phyloP scores from a whole-genome alignment of 1,140 invertebrate genomes.

The Eueides isabella region DNA sequence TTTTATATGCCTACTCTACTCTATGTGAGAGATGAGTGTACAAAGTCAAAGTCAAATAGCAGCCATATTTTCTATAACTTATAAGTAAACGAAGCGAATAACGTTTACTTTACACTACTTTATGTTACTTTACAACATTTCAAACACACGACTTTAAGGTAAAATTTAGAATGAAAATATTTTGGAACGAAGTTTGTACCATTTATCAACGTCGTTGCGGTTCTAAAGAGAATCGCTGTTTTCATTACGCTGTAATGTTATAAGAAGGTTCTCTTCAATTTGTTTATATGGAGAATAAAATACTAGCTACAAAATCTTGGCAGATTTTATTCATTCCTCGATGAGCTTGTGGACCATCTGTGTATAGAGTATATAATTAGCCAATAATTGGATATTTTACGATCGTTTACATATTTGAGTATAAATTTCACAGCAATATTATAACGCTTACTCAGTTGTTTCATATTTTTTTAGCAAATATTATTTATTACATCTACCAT shows the following conservation, averaged over 20 bases:
- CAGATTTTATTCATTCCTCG: not conserved
- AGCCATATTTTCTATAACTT: too few species aligned
- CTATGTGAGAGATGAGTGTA: too few species aligned
- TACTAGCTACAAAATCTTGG: not conserved
- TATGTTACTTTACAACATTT: not conserved
- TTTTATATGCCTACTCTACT: too few species aligned
- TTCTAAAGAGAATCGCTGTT: slow-evolving; percentile 4
- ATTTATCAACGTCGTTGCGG: slow-evolving; percentile 3
- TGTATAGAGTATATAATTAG: too few species aligned
- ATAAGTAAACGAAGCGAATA: not conserved
- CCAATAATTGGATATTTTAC: too few species aligned
- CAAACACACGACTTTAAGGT: not conserved
- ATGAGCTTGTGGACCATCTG: not conserved
- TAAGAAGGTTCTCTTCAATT: not conserved
- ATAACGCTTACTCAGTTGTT: too few species aligned
- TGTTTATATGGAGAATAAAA: not conserved
- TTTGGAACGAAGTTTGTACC: slow-evolving; percentile 1
- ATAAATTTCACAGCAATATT: too few species aligned
- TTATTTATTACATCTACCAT: too few species aligned
- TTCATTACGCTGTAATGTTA: not conserved
- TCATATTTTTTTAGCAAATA: too few species aligned
- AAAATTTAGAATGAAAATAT: slow-evolving; percentile 10
- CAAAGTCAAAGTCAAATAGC: too few species aligned
- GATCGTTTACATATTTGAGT: too few species aligned
- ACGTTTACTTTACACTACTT: too few species aligned